These are phyloP conservation scores for Matsumurasca onukii DNA, from an alignment of 1,140 invertebrate genomes.

Conservation along the genomic window DNA sequence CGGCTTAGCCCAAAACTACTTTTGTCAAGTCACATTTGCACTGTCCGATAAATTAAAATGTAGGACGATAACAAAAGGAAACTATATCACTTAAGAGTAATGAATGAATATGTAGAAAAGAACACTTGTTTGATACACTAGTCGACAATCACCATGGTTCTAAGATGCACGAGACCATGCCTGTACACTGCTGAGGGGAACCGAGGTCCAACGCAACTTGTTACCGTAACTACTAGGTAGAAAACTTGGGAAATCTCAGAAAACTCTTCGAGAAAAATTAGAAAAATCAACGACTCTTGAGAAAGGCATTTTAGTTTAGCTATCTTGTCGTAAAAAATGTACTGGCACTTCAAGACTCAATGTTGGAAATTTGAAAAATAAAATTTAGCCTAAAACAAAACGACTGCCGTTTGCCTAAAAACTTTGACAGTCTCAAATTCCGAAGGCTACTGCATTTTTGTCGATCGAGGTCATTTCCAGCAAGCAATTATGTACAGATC, in stretches of 20 bases:
- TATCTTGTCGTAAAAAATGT: not conserved
- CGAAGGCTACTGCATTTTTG: slow-evolving; percentile 11
- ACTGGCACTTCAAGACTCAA: slow-evolving; percentile 19
- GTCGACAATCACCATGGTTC: slow-evolving; percentile 14
- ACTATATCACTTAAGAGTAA: slow-evolving; percentile 24
- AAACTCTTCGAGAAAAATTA: too few relatives aligned
- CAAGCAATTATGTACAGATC: slow-evolving; percentile 1
- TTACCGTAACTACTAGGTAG: too few relatives aligned
- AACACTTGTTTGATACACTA: slow-evolving; percentile 28
- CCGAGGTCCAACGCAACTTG: too few relatives aligned
- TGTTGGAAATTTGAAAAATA: slow-evolving; percentile 1
- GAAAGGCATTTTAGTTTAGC: slow-evolving; percentile 1
- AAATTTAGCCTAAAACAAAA: slow-evolving; percentile 1
- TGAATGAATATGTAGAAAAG: slow-evolving; percentile 30
- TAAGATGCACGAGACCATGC: not conserved
- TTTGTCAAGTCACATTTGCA: slow-evolving; percentile 21
- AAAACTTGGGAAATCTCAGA: too few relatives aligned
- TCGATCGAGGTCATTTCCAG: not conserved
- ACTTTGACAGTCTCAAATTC: slow-evolving; percentile 8
- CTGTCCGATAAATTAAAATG: slow-evolving; percentile 1
- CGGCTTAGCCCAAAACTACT: not conserved
- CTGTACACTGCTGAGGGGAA: too few relatives aligned
- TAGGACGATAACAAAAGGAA: slow-evolving; percentile 8
- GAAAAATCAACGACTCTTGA: too few relatives aligned
- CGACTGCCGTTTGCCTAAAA: not conserved